phyloP scores from a whole-genome alignment of 2,113 vertebrate species.

The Syngnathoides biaculeatus region DNA sequence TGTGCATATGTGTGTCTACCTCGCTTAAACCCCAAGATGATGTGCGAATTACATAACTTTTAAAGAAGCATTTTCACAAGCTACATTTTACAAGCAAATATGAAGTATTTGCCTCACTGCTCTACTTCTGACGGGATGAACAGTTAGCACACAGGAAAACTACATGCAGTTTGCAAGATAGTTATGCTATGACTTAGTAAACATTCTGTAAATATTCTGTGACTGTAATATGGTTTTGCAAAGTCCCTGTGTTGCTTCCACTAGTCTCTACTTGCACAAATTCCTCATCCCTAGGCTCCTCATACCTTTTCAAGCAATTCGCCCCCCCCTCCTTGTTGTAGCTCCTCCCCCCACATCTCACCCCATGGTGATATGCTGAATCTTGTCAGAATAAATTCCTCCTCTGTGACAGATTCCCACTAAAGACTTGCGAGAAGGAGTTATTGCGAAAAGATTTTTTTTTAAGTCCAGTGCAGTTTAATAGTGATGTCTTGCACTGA shows the following conservation, averaged over 20 bases:
- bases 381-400: conserved; percentile 55
- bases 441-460: too few relatives aligned
- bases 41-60: too few relatives aligned
- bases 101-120: too few relatives aligned
- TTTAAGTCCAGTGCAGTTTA: neutral
- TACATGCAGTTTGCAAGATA: too few relatives aligned
- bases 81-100: too few relatives aligned
- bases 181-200: too few relatives aligned
- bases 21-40: too few relatives aligned
- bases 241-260: neutral
- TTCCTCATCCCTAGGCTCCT: conserved; percentile 33
- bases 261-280: conserved; percentile 53
- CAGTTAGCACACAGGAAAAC: too few relatives aligned
- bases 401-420: conserved; percentile 1
- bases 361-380: conserved; percentile 35
- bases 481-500: neutral
- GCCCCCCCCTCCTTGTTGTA: neutral
- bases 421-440: conserved; percentile 7
- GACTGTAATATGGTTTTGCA: neutral
- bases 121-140: too few relatives aligned
- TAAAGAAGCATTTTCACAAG: too few relatives aligned
- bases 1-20: too few relatives aligned
- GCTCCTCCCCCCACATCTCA: neutral
- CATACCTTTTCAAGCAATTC: conserved; percentile 14
- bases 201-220: neutral